Evolutionary conservation across 2,888 invertebrate genomes (phyloP).

Genomic region (Smittia sp.): DNA sequence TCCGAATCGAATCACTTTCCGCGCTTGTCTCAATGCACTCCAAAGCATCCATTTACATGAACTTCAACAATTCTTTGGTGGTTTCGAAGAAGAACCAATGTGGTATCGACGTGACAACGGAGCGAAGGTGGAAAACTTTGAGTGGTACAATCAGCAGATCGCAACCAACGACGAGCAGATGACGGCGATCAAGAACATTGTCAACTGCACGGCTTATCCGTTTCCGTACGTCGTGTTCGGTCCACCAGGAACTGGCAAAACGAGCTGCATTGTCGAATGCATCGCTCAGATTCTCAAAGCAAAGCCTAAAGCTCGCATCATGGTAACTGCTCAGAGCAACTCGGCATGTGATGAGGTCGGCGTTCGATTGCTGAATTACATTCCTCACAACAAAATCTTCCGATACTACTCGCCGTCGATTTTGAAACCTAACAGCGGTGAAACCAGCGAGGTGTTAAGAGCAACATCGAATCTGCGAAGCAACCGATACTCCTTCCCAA

Average conservation of each 20-base stretch:
- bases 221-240: slow-evolving; percentile 82
- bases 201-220: slow-evolving; percentile 60
- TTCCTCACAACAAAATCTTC: slow-evolving; percentile 49
- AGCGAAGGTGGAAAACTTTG: slow-evolving; percentile 35
- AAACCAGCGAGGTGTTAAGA: slow-evolving; percentile 46
- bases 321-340: slow-evolving; percentile 70
- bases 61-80: neutral
- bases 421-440: slow-evolving; percentile 46
- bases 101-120: too few relatives aligned
- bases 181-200: slow-evolving; percentile 65
- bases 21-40: neutral
- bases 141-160: slow-evolving; percentile 50
- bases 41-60: too few relatives aligned
- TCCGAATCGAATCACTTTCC: neutral
- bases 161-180: slow-evolving; percentile 60
- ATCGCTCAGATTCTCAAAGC: slow-evolving; percentile 60
- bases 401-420: slow-evolving; percentile 54
- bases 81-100: neutral
- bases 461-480: slow-evolving; percentile 53
- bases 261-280: slow-evolving; percentile 68
- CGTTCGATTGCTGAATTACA: slow-evolving; percentile 51
- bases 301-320: slow-evolving; percentile 54
- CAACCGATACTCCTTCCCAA: slow-evolving; percentile 48
- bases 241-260: slow-evolving; percentile 73
- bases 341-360: slow-evolving; percentile 69